Evolutionary conservation across 2,888 invertebrate species (phyloP).

Genomic region (Ormyrus pomaceus): DNA sequence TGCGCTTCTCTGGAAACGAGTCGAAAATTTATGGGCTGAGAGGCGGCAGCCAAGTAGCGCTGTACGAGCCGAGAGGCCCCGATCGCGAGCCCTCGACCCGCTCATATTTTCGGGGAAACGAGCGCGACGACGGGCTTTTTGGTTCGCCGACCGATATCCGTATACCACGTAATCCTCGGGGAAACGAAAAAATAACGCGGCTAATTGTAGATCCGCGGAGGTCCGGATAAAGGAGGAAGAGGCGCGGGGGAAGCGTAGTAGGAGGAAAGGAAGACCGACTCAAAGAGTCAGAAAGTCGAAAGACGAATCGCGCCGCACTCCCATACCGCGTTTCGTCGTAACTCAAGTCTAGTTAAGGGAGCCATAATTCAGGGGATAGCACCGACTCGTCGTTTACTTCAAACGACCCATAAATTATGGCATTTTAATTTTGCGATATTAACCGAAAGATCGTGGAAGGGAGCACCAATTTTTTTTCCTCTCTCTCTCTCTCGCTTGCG

Average conservation of each 20-base stretch:
- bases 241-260: neutral
- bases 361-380: conserved; percentile 74
- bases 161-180: neutral
- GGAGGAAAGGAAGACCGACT: neutral
- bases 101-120: neutral
- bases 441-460: conserved; percentile 66
- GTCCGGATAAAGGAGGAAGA: neutral
- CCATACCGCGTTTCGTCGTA: conserved; percentile 65
- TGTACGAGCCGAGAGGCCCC: too few relatives aligned
- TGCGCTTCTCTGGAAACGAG: conserved; percentile 54
- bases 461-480: too few relatives aligned
- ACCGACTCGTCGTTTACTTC: conserved; percentile 72
- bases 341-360: conserved; percentile 75
- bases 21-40: conserved; percentile 61
- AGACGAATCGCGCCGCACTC: conserved; percentile 27
- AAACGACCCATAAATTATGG: conserved; percentile 74
- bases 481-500: too few relatives aligned
- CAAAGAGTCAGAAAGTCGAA: conserved; percentile 8
- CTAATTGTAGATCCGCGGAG: neutral
- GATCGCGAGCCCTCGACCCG: neutral
- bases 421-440: conserved; percentile 74
- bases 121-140: neutral
- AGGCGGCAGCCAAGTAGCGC: neutral
- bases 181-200: neutral
- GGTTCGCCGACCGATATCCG: neutral